Percentiles rank a stretch among this genome's conserved stretches.
These are phyloP conservation scores for Podiceps cristatus DNA, from an alignment of 2,113 vertebrate species.

Conservation along the genomic window DNA sequence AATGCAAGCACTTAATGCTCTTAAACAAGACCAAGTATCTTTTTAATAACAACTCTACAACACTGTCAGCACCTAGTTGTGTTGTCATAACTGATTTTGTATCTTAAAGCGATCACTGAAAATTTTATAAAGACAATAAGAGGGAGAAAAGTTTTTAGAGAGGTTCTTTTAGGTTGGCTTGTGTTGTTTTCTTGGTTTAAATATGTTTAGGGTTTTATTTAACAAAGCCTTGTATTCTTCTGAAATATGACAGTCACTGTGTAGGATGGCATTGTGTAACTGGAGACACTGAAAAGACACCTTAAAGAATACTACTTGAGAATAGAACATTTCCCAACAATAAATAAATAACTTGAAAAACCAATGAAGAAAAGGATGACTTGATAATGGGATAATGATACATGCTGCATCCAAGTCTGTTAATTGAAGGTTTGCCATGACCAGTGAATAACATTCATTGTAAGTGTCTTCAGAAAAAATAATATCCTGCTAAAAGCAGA, in stretches of 20 bases:
- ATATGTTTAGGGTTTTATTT: neutral
- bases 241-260: neutral
- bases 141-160: neutral
- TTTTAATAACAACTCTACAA: neutral
- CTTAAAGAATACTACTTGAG: neutral
- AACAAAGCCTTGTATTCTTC: neutral
- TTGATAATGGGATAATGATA: conserved; percentile 72
- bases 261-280: neutral
- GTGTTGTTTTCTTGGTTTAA: neutral
- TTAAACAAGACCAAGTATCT: neutral
- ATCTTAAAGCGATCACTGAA: neutral
- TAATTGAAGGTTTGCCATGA: conserved; percentile 75
- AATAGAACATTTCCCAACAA: neutral
- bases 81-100: neutral
- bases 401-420: conserved; percentile 32
- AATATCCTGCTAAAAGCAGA: conserved; percentile 63
- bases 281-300: neutral
- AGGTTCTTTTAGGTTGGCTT: neutral
- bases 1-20: neutral
- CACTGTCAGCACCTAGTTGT: neutral
- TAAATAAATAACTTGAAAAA: conserved; percentile 61
- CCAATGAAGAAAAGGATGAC: conserved; percentile 36
- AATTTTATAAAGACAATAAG: neutral
- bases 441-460: conserved; percentile 60
- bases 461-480: conserved; percentile 70